Conservation (phyloP, 2,113 vertebrate species). For the Thryonomys swinderianus region DNA sequence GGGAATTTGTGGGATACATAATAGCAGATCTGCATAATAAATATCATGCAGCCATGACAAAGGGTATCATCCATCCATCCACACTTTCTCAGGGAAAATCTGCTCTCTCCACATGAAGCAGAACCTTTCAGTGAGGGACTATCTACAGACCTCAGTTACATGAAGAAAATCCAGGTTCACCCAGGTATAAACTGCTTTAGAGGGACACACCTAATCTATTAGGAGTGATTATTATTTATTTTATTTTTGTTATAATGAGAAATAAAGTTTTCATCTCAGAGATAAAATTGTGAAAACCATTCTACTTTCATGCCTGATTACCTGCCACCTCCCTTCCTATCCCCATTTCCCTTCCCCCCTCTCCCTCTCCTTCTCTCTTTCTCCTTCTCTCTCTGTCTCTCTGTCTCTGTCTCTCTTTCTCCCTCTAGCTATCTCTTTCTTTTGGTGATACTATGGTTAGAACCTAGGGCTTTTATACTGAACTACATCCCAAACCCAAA, state of each 20-base stretch:
- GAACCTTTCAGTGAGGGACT: accelerated
- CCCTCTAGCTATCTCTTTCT: neutral
- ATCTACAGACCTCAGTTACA: accelerated
- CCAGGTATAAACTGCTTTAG: neutral
- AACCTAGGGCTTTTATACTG: neutral
- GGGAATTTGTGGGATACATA: neutral
- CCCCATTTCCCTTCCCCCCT: neutral
- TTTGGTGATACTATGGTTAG: neutral
- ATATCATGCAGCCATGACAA: neutral
- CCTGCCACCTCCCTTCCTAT: neutral
- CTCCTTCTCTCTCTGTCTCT: neutral
- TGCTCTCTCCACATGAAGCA: neutral
- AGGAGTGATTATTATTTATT: neutral
- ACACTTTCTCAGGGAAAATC: neutral
- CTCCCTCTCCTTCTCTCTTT: too few species aligned
- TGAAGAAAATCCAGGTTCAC: neutral
- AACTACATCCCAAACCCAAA: neutral
- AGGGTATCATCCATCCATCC: neutral
- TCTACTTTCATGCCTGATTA: neutral
- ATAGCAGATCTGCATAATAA: neutral
- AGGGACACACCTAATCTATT: neutral
- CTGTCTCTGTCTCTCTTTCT: too few species aligned
- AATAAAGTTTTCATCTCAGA: neutral
- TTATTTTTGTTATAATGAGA: neutral
- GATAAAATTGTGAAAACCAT: neutral